A percentile compares a stretch with the other conserved stretches of the same genome.
Conservation (phyloP, 2,888 invertebrate species). For the Uloborus plumipes region DNA sequence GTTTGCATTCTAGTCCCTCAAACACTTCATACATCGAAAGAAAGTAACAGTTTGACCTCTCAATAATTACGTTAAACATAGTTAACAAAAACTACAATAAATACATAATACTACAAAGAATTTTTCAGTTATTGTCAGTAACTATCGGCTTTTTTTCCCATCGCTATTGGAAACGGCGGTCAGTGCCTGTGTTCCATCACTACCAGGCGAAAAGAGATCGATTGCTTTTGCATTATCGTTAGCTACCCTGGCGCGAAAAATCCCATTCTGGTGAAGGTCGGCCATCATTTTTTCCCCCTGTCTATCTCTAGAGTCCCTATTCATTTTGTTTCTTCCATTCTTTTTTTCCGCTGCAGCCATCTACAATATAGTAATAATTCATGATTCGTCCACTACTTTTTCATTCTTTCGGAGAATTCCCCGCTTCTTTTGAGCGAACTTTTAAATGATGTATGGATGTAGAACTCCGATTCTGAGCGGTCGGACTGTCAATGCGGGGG, state of each 20-base stretch:
- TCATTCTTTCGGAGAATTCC: slow-evolving; percentile 16
- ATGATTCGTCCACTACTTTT: slow-evolving; percentile 18
- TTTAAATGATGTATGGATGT: slow-evolving; percentile 40
- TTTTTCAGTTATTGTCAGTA: slow-evolving; percentile 41
- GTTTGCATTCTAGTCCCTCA: too few relatives aligned
- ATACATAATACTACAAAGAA: slow-evolving; percentile 4
- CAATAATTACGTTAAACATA: too few relatives aligned
- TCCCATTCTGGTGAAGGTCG: slow-evolving; percentile 44
- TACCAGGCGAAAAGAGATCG: slow-evolving; percentile 41
- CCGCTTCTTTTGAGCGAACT: slow-evolving; percentile 25
- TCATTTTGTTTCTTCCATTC: not conserved
- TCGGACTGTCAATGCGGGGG: too few relatives aligned
- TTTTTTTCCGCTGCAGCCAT: slow-evolving; percentile 17
- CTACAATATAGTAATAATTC: slow-evolving; percentile 43
- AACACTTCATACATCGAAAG: too few relatives aligned
- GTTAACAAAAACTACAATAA: too few relatives aligned
- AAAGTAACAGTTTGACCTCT: too few relatives aligned
- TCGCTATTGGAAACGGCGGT: slow-evolving; percentile 46
- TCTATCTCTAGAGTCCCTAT: not conserved
- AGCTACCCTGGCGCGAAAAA: slow-evolving; percentile 21
- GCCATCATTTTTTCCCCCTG: slow-evolving; percentile 29
- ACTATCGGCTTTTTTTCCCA: slow-evolving; percentile 1
- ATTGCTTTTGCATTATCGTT: slow-evolving; percentile 52
- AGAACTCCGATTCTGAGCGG: not conserved
- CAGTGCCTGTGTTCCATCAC: slow-evolving; percentile 41